Conservation (phyloP, 2,113 vertebrate genomes). For the Speoplatyrhinus poulsoni region DNA sequence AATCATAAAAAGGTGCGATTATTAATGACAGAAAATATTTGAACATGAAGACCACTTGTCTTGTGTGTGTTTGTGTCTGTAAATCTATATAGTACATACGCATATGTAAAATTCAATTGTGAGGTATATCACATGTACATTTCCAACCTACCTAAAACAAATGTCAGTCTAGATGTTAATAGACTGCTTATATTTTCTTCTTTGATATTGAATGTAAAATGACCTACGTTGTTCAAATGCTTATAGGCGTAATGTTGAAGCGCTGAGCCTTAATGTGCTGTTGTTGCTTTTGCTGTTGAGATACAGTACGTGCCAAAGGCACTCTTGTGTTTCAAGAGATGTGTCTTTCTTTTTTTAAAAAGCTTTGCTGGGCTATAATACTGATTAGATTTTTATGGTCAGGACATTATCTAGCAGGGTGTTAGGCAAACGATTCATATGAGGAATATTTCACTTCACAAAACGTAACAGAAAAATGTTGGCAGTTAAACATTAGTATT, state of each 20-base stretch:
- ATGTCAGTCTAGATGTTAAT: not conserved
- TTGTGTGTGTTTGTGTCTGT: constrained; percentile 6
- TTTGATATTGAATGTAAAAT: constrained; percentile 58
- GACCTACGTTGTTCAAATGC: constrained; percentile 24
- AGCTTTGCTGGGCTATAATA: constrained; percentile 1
- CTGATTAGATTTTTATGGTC: constrained; percentile 2
- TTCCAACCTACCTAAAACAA: constrained; percentile 42
- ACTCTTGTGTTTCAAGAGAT: constrained; percentile 24
- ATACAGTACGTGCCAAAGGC: constrained; percentile 59
- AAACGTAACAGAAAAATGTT: too few relatives aligned
- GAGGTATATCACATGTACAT: constrained; percentile 41
- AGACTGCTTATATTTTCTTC: constrained; percentile 25
- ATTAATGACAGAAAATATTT: not conserved
- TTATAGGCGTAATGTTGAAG: constrained; percentile 22
- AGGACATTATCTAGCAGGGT: too few relatives aligned
- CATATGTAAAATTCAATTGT: constrained; percentile 50
- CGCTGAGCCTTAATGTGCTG: constrained; percentile 37
- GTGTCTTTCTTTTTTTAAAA: constrained; percentile 1
- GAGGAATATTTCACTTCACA: too few relatives aligned
- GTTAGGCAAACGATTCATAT: too few relatives aligned
- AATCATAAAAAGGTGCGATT: too few relatives aligned
- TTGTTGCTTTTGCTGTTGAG: constrained; percentile 5
- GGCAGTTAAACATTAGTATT: too few relatives aligned
- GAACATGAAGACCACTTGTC: not conserved
- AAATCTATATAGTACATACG: constrained; percentile 1